phyloP scores from a whole-genome alignment of 2,888 invertebrate genomes.

The Harpalus rufipes region DNA sequence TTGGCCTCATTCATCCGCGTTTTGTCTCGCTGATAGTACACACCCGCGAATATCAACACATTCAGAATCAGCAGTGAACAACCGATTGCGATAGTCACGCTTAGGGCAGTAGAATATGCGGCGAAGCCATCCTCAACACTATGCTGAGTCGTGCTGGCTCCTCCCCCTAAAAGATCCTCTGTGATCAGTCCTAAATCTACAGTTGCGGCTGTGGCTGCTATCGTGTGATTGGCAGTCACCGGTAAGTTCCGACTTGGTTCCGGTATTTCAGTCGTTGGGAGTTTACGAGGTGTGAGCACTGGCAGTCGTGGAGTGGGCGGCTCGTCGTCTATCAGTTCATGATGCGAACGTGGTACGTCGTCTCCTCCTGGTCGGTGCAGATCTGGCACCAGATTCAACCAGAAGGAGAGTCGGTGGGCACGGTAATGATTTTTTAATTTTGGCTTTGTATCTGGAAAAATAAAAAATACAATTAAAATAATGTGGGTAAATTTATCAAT shows the following conservation, averaged over 20 bases:
- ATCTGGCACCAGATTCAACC: conserved; percentile 96
- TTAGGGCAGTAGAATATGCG: conserved; percentile 93
- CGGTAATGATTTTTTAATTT: conserved; percentile 96
- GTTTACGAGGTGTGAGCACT: conserved; percentile 78
- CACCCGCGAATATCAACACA: conserved; percentile 95
- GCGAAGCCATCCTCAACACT: conserved; percentile 90
- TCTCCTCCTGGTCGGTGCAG: conserved; percentile 92
- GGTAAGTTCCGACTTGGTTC: conserved; percentile 74
- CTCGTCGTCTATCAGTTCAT: conserved; percentile 88
- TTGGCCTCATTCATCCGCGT: conserved; percentile 83
- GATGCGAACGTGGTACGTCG: conserved; percentile 91
- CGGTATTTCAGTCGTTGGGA: conserved; percentile 78
- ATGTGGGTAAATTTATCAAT: neutral
- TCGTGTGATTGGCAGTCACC: conserved; percentile 75
- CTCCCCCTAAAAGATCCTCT: conserved; percentile 75
- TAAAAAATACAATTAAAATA: neutral
- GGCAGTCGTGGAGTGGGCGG: conserved; percentile 80
- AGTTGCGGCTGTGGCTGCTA: conserved; percentile 73
- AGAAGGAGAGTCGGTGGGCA: conserved; percentile 94
- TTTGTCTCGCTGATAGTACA: conserved; percentile 95
- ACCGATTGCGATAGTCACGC: conserved; percentile 96
- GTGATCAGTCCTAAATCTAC: conserved; percentile 78
- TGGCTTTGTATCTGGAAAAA: conserved; percentile 88
- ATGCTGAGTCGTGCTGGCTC: conserved; percentile 78
- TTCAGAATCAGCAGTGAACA: conserved; percentile 94